Percentiles rank a stretch among this genome's conserved stretches.
Evolutionary conservation across 1,140 invertebrate species (phyloP).

Genomic region (Drosophila paulistorum): DNA sequence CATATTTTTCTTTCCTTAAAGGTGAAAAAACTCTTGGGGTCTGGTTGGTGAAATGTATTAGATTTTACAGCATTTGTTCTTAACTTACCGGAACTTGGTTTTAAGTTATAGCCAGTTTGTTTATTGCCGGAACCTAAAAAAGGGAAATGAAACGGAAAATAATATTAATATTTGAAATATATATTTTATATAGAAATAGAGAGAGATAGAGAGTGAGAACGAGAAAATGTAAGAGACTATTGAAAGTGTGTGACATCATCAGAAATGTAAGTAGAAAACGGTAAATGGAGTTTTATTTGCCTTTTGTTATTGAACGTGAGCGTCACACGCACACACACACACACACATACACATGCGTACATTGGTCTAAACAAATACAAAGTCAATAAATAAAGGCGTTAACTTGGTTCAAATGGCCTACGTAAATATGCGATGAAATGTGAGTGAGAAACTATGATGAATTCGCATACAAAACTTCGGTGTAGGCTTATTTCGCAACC

Average conservation of each 20-base stretch:
- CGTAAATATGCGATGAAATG: constrained; percentile 77
- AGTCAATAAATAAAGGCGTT: constrained; percentile 79
- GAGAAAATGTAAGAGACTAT: not conserved
- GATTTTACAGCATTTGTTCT: too few relatives aligned
- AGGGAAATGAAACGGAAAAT: constrained; percentile 32
- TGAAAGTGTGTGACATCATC: constrained; percentile 65
- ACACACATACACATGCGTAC: constrained; percentile 6
- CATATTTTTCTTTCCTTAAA: too few relatives aligned
- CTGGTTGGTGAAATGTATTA: too few relatives aligned
- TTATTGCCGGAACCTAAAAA: constrained; percentile 31
- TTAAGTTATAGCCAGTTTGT: not conserved
- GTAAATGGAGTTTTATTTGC: constrained; percentile 75
- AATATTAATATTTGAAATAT: not conserved
- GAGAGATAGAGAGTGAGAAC: not conserved
- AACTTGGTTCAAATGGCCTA: constrained; percentile 76
- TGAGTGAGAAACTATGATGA: constrained; percentile 59
- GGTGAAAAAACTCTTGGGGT: too few relatives aligned
- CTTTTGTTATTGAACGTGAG: constrained; percentile 67
- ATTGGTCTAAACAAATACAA: constrained; percentile 65
- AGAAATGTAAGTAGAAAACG: constrained; percentile 56
- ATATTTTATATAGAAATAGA: not conserved
- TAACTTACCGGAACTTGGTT: not conserved
- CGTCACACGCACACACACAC: constrained; percentile 43
- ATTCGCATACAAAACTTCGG: constrained; percentile 34
- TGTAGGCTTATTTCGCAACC: constrained; percentile 74